A percentile compares a stretch with the other conserved stretches of the same genome.
Evolutionary conservation across 2,113 vertebrate species (phyloP).

Genomic region (Clarias gariepinus): DNA sequence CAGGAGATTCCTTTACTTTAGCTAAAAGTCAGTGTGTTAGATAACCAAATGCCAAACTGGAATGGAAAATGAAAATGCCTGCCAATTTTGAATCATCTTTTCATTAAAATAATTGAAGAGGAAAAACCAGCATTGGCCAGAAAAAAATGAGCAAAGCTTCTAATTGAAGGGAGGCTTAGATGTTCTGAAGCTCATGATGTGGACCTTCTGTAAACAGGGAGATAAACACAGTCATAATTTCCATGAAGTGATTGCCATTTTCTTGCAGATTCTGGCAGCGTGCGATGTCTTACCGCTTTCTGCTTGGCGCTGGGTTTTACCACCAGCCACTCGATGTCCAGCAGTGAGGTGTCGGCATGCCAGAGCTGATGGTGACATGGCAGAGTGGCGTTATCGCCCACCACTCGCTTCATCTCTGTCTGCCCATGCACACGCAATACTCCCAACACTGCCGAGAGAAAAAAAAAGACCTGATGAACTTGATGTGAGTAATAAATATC

Average conservation of each 20-base stretch:
- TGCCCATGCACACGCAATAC: conserved; percentile 72
- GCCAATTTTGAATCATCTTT: conserved; percentile 47
- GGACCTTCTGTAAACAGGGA: not conserved
- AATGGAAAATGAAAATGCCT: conserved; percentile 36
- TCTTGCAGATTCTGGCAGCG: not conserved
- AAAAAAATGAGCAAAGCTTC: not conserved
- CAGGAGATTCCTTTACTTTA: conserved; percentile 36
- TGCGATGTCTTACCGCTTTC: conserved; percentile 78
- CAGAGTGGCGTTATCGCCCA: conserved; percentile 87
- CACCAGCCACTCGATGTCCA: conserved; percentile 93
- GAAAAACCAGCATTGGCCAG: conserved; percentile 23
- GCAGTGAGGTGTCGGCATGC: conserved; percentile 76
- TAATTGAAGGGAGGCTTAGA: not conserved
- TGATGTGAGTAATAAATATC: not conserved
- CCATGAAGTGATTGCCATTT: not conserved
- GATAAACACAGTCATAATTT: not conserved
- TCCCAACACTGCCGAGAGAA: conserved; percentile 68
- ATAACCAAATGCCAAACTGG: conserved; percentile 42
- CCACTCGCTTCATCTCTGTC: conserved; percentile 85
- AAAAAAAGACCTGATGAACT: conserved; percentile 1
- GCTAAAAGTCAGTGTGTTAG: conserved; percentile 32
- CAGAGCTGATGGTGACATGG: conserved; percentile 88
- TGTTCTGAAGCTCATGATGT: conserved; percentile 7
- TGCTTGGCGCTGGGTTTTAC: conserved; percentile 80
- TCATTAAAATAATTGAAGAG: conserved; percentile 47